Conservation (phyloP, 2,888 invertebrate species). For the Meteorus cinctellus region DNA sequence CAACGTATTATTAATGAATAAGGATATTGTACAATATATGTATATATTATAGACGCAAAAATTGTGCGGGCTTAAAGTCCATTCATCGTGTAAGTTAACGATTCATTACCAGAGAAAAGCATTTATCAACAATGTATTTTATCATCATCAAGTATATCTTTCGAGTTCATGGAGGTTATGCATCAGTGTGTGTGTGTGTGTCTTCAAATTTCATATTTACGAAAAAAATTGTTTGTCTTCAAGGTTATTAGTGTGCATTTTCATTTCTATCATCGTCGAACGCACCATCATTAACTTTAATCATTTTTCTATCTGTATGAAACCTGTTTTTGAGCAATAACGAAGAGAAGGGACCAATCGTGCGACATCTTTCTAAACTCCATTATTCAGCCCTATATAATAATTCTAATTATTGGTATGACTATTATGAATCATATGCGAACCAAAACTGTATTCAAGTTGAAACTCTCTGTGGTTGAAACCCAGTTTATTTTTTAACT, state of each 20-base stretch:
- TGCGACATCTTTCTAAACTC: slow-evolving; percentile 21
- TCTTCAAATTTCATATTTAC: slow-evolving; percentile 19
- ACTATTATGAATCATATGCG: not conserved
- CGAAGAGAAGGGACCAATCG: slow-evolving; percentile 27
- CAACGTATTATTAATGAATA: slow-evolving; percentile 58
- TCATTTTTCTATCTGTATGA: not conserved
- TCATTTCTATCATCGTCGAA: not conserved
- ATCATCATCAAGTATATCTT: slow-evolving; percentile 25
- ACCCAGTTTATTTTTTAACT: slow-evolving; percentile 32
- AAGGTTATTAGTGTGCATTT: not conserved
- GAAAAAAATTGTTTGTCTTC: not conserved
- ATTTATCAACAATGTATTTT: slow-evolving; percentile 48
- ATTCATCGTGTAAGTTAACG: slow-evolving; percentile 44
- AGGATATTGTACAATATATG: slow-evolving; percentile 59
- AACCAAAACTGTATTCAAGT: not conserved
- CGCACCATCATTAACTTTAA: too few relatives aligned
- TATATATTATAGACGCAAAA: slow-evolving; percentile 54
- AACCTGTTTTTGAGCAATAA: slow-evolving; percentile 20
- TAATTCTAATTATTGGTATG: not conserved
- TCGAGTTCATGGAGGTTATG: slow-evolving; percentile 4
- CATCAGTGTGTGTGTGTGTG: not conserved
- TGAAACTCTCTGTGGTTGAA: slow-evolving; percentile 33
- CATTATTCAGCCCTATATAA: slow-evolving; percentile 18
- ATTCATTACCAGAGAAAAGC: slow-evolving; percentile 50
- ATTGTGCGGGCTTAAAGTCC: slow-evolving; percentile 28